Evolutionary conservation across 2,797 vertebrate genomes (phyloP), one percentile per base, ranked within the genome.

Genomic region (Orestias chungarensis): DNA sequence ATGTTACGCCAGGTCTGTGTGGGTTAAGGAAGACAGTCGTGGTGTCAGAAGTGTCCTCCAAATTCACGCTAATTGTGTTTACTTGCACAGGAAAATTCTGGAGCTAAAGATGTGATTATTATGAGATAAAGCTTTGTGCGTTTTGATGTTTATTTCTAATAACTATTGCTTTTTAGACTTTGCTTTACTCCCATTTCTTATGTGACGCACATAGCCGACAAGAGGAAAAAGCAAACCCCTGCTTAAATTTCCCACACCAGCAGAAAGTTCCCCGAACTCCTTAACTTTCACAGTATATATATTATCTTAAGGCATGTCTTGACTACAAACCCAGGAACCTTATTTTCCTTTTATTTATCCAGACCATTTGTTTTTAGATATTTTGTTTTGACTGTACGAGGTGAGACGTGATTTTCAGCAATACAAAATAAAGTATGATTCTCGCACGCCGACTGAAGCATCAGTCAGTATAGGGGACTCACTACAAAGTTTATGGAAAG

Each of bases 1-100:
- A 81, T 49, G 85, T 83, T 73, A 81, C 74, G 87, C 85, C 90
- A 85, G 86, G 87, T 87, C 88, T 89, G 69, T 78, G 83, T 88
- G 75, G 82, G 74, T 83, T 86, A 69, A 47, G 70, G 82, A 75
- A 14, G 80, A 86, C 75, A 79, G 76, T 74, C 75, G 71, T 70
- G 78, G 81, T 76, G 62, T 83, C 76, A 77, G 78, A 84, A 75
- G 71, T 76, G 78, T 82, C 85, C 84, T 88, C 79, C 52, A 67
- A 75, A 43, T 75, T 87, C 80, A 71, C 0, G 72, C 64, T 15
- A 74, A 73, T 80, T 71, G 79, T 81, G 82, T 86, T 90, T 66
- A 82, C 85, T 15, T 31, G 76, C 84, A 80, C 54, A 15, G 54
- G 23, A 25, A 15, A 59, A 73, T 81, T 83, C 75, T 75, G 76